These are phyloP conservation scores for Acanthaster planci DNA, from an alignment of 35 echinoderm and acorn worm species.

Conservation along the genomic window DNA sequence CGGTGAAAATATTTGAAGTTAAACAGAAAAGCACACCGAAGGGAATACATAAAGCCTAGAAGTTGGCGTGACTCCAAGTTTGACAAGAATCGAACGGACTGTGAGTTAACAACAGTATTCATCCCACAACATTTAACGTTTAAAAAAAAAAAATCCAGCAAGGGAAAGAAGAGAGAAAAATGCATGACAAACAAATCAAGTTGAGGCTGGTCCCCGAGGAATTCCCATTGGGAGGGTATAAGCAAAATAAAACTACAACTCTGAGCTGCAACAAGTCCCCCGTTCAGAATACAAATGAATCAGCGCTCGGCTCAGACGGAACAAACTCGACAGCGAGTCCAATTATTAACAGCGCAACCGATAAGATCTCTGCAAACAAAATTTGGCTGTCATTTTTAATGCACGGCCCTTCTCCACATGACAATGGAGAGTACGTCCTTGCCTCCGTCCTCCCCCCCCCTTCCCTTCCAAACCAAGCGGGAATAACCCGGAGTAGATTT, in stretches of 20 bases:
- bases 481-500: constrained; percentile 20
- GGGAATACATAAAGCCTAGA: no score
- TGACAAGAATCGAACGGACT: no score
- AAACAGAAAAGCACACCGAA: no score
- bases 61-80: no score
- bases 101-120: no score
- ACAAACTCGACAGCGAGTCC: not conserved
- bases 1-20: no score
- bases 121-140: no score
- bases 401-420: not conserved
- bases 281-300: constrained; percentile 8
- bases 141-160: no score
- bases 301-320: not conserved
- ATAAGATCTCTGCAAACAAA: constrained; percentile 22
- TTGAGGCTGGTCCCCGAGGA: not conserved
- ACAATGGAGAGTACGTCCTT: not conserved
- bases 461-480: constrained; percentile 2
- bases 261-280: not conserved
- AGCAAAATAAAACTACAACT: not conserved
- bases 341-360: not conserved
- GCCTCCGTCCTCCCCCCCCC: no score
- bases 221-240: not conserved
- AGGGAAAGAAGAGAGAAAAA: no score
- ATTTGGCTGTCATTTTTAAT: constrained; percentile 1
- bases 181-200: not conserved